phyloP scores from a whole-genome alignment of 2,797 vertebrate genomes.

The Rallus crepitans region DNA sequence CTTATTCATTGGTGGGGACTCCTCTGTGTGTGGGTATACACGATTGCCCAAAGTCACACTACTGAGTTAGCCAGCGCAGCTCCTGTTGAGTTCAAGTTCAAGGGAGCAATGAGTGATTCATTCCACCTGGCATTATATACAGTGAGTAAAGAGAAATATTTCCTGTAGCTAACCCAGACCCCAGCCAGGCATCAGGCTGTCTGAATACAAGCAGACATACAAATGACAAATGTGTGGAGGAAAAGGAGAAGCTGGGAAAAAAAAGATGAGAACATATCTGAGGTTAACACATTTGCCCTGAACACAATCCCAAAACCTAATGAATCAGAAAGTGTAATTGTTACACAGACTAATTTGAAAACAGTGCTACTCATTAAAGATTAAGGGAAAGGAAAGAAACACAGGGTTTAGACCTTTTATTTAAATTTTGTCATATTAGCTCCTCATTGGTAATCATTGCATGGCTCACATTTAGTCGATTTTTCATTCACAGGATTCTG shows the following conservation, averaged over 20 bases:
- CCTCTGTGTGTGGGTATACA: not conserved
- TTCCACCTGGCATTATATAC: conserved; percentile 28
- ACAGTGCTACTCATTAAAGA: conserved; percentile 34
- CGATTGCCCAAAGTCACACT: not conserved
- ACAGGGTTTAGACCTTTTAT: conserved; percentile 4
- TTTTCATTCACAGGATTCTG: conserved; percentile 49
- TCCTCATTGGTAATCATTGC: conserved; percentile 19
- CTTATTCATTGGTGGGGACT: not conserved
- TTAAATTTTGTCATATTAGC: conserved; percentile 17
- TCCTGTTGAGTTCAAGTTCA: conserved; percentile 22
- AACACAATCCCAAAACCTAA: conserved; percentile 39
- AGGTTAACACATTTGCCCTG: conserved; percentile 24
- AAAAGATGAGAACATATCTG: not conserved
- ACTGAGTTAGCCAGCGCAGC: not conserved
- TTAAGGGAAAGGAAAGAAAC: conserved; percentile 28
- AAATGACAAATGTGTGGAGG: conserved; percentile 11
- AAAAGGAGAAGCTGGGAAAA: not conserved
- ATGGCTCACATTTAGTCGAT: not conserved
- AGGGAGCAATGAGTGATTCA: conserved; percentile 42
- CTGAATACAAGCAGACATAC: not conserved
- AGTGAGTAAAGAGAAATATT: conserved; percentile 33
- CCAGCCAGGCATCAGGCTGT: conserved; percentile 26
- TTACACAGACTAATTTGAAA: conserved; percentile 48
- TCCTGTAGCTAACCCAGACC: conserved; percentile 30
- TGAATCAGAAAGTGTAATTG: conserved; percentile 46